Evolutionary conservation across 2,797 vertebrate species (phyloP).

Genomic region (Gephyroberyx darwinii): DNA sequence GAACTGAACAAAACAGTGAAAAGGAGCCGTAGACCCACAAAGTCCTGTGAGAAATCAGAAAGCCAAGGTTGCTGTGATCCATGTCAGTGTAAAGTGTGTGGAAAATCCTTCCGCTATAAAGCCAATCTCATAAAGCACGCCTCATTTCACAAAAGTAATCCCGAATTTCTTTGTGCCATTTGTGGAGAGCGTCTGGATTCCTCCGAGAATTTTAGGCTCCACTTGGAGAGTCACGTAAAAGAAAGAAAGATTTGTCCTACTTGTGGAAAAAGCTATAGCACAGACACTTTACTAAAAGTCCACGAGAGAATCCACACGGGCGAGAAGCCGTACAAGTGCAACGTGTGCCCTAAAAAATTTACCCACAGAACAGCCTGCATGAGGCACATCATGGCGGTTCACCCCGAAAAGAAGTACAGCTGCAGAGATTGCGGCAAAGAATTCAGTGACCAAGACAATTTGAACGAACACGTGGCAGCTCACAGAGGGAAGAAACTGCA

Average conservation of each 20-base stretch:
- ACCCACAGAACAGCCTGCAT: neutral
- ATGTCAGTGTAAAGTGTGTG: neutral
- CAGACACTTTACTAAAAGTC: slow-evolving; percentile 12
- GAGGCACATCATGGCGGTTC: too few species aligned
- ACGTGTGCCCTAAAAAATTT: neutral
- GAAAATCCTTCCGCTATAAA: neutral
- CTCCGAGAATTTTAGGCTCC: neutral
- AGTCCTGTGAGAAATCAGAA: slow-evolving; percentile 9
- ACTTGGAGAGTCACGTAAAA: slow-evolving; percentile 16
- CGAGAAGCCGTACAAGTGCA: slow-evolving; percentile 16
- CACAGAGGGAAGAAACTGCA: too few species aligned
- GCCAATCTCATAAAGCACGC: neutral
- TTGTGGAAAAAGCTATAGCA: slow-evolving; percentile 3
- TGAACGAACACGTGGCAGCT: too few species aligned
- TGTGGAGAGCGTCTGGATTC: neutral
- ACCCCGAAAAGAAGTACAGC: neutral
- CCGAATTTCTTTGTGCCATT: slow-evolving; percentile 7
- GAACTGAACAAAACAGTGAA: neutral
- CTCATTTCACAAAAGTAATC: slow-evolving; percentile 3
- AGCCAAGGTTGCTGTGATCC: slow-evolving; percentile 1
- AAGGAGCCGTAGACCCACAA: neutral
- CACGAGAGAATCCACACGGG: neutral
- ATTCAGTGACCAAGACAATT: too few species aligned
- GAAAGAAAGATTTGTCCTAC: neutral
- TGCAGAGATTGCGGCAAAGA: neutral